phyloP scores from a whole-genome alignment of 2,888 invertebrate species.

The Cerceris rybyensis region DNA sequence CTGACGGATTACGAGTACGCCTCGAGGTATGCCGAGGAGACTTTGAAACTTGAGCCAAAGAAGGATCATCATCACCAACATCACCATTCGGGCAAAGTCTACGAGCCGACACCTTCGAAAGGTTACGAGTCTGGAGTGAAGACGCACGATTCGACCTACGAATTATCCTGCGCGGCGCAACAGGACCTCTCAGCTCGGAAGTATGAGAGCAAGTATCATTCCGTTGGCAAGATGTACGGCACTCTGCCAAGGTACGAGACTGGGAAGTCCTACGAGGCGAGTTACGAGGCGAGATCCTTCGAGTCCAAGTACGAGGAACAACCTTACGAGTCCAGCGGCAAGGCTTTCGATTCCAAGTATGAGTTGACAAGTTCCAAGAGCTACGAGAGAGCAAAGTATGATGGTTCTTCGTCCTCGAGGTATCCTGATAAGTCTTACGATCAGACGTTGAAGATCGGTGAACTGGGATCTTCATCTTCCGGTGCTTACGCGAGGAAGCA shows the following conservation, averaged over 20 bases:
- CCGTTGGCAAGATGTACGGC: conserved; percentile 77
- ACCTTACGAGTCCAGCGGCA: conserved; percentile 64
- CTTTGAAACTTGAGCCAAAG: conserved; percentile 78
- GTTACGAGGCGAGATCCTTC: conserved; percentile 58
- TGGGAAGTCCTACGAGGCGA: conserved; percentile 65
- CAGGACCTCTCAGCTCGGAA: conserved; percentile 67
- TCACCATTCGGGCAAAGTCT: conserved; percentile 70
- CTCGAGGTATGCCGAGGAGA: conserved; percentile 77
- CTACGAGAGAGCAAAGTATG: conserved; percentile 78
- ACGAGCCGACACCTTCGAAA: conserved; percentile 73
- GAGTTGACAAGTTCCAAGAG: conserved; percentile 79
- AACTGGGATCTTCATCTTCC: conserved; percentile 69
- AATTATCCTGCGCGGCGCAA: conserved; percentile 71
- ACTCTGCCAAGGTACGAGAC: conserved; percentile 77
- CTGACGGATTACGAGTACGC: conserved; percentile 78
- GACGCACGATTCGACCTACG: conserved; percentile 78
- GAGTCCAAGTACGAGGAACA: conserved; percentile 69
- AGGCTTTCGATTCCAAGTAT: conserved; percentile 74
- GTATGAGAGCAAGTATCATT: conserved; percentile 74
- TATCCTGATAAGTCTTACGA: conserved; percentile 78
- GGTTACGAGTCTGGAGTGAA: conserved; percentile 80
- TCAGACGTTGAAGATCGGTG: conserved; percentile 79
- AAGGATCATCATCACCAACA: conserved; percentile 70
- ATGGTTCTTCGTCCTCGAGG: conserved; percentile 67
- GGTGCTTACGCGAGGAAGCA: conserved; percentile 71